A percentile compares a stretch with the other conserved stretches of the same genome.
These are phyloP conservation scores for Micrasema minimum DNA, from an alignment of 1,140 invertebrate genomes.

Conservation along the genomic window DNA sequence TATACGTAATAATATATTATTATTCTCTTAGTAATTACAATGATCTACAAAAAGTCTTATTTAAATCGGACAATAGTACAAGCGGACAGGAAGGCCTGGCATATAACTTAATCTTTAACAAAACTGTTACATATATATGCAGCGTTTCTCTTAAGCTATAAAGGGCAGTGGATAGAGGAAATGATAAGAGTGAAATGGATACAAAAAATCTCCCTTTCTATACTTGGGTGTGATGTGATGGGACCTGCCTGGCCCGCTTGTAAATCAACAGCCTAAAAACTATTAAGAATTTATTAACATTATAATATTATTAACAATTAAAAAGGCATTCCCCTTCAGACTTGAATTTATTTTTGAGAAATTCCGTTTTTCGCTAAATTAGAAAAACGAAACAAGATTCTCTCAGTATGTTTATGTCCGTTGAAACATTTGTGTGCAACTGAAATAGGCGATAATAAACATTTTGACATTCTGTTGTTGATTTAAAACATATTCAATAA, in stretches of 20 bases:
- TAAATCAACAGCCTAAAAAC: constrained; percentile 50
- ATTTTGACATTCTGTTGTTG: constrained; percentile 1
- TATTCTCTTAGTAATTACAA: constrained; percentile 47
- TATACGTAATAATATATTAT: constrained; percentile 51
- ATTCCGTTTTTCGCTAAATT: constrained; percentile 49
- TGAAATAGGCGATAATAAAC: neutral
- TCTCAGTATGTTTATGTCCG: constrained; percentile 51
- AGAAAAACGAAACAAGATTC: constrained; percentile 53
- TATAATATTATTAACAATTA: constrained; percentile 53
- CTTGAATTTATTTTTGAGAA: constrained; percentile 54
- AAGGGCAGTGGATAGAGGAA: no score
- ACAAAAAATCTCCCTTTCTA: no score
- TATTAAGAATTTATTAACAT: constrained; percentile 54
- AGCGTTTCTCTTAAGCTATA: no score
- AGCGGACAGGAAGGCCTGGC: constrained; percentile 33
- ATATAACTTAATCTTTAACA: neutral
- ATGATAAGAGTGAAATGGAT: no score
- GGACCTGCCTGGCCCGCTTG: constrained; percentile 34
- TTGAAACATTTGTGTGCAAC: constrained; percentile 46
- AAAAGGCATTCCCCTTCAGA: constrained; percentile 54
- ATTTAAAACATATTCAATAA: constrained; percentile 11
- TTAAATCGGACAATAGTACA: constrained; percentile 48
- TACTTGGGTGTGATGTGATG: neutral
- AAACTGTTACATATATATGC: neutral
- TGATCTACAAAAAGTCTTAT: constrained; percentile 54